These are phyloP conservation scores for Harpalus rubripes DNA, from an alignment of 2,888 invertebrate genomes.

Conservation along the genomic window DNA sequence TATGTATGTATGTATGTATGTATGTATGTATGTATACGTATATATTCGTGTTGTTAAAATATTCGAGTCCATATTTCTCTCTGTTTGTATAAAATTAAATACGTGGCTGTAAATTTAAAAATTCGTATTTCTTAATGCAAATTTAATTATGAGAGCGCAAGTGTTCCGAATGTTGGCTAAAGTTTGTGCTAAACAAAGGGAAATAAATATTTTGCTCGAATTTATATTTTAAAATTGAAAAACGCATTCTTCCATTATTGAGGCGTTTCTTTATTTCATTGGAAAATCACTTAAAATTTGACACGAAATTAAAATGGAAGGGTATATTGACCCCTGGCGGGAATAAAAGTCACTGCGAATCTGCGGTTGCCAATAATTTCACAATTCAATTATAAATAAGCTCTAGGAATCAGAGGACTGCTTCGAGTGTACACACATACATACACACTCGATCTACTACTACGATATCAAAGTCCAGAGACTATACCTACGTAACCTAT, in stretches of 20 bases:
- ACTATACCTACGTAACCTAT: neutral
- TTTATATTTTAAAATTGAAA: constrained; percentile 44
- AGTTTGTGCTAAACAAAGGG: neutral
- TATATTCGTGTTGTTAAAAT: neutral
- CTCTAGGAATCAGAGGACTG: constrained; percentile 57
- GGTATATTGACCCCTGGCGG: constrained; percentile 42
- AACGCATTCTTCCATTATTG: constrained; percentile 22
- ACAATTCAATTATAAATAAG: constrained; percentile 66
- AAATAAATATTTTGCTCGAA: constrained; percentile 34
- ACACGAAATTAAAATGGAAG: constrained; percentile 56
- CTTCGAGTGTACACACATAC: neutral
- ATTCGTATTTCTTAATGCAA: constrained; percentile 7
- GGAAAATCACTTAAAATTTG: constrained; percentile 60
- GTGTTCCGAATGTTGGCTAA: neutral
- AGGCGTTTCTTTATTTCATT: constrained; percentile 45
- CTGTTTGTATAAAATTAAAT: constrained; percentile 2
- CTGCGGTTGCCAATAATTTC: constrained; percentile 59
- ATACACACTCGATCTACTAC: neutral
- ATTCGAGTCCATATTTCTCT: neutral
- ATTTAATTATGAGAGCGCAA: constrained; percentile 11
- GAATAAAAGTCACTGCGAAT: constrained; percentile 62
- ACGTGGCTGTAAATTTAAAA: constrained; percentile 17
- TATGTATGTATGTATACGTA: too few relatives aligned
- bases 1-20: too few relatives aligned
- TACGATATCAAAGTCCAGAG: too few relatives aligned